Percentiles rank a stretch among this genome's conserved stretches.
Evolutionary conservation across 2,888 invertebrate species (phyloP).

Genomic region (Himalopsyche anomala): DNA sequence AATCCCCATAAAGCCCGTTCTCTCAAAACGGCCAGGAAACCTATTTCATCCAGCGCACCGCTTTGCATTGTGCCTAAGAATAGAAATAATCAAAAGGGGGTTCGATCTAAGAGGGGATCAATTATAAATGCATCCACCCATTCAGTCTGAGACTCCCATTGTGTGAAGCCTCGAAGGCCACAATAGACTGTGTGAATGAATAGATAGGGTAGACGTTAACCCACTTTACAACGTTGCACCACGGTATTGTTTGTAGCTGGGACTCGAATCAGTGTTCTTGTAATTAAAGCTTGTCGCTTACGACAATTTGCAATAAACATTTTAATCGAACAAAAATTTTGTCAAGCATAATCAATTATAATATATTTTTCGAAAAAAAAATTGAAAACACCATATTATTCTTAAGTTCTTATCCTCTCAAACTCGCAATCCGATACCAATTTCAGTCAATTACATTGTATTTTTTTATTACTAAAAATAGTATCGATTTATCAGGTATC

Average conservation of each 20-base stretch:
- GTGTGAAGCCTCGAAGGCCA: slow-evolving; percentile 36
- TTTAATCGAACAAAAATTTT: not conserved
- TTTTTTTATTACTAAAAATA: too few species aligned
- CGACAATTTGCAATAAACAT: not conserved
- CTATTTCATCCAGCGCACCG: not conserved
- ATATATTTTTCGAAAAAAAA: too few species aligned
- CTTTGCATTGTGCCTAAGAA: slow-evolving; percentile 19
- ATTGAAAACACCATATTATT: too few species aligned
- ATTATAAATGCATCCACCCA: slow-evolving; percentile 37
- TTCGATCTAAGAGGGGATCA: slow-evolving; percentile 35
- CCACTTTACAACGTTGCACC: slow-evolving; percentile 29
- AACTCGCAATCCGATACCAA: too few species aligned
- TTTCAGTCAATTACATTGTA: too few species aligned
- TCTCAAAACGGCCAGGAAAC: not conserved
- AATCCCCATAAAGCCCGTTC: not conserved
- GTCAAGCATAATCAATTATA: not conserved
- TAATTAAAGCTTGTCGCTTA: not conserved
- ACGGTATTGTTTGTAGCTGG: not conserved
- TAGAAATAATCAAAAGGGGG: slow-evolving; percentile 29
- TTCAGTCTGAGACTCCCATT: not conserved
- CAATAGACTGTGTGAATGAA: slow-evolving; percentile 10
- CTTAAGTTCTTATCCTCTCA: too few species aligned
- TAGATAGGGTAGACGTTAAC: not conserved
- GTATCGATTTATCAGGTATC: too few species aligned
- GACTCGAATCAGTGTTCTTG: not conserved